Evolutionary conservation across 2,888 invertebrate genomes (phyloP).

Genomic region (Cremastobaeus sp.): DNA sequence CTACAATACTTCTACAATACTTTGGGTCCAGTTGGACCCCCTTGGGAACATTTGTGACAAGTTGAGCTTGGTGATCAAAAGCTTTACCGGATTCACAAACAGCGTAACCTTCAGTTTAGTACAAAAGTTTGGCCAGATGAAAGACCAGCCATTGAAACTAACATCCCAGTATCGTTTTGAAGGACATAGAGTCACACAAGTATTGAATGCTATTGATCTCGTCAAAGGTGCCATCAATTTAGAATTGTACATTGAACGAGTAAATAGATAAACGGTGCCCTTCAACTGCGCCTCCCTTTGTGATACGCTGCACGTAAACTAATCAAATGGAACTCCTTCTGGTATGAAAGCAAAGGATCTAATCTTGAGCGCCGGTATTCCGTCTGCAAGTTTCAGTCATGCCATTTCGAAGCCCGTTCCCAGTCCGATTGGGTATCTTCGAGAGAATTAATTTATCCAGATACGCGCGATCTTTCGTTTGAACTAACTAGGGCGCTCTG

Average conservation of each 20-base stretch:
- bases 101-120: no score
- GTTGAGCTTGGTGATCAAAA: no score
- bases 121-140: no score
- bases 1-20: no score
- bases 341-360: conserved; percentile 55
- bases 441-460: conserved; percentile 53
- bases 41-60: no score
- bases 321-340: conserved; percentile 54
- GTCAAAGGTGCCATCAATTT: conserved; percentile 45
- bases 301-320: conserved; percentile 40
- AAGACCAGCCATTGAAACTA: no score
- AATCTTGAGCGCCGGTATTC: conserved; percentile 57
- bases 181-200: conserved; percentile 34
- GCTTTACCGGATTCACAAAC: no score
- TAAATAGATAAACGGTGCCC: conserved; percentile 53
- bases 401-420: conserved; percentile 41
- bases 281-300: conserved; percentile 35
- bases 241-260: conserved; percentile 35
- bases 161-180: no score
- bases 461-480: conserved; percentile 50
- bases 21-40: no score
- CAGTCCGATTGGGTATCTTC: conserved; percentile 54
- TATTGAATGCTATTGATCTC: conserved; percentile 33
- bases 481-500: conserved; percentile 30
- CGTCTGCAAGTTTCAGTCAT: conserved; percentile 45